A percentile compares a stretch with the other conserved stretches of the same genome.
These are phyloP conservation scores for Ivindomyrus marchei DNA, from an alignment of 2,113 vertebrate genomes.

Conservation along the genomic window DNA sequence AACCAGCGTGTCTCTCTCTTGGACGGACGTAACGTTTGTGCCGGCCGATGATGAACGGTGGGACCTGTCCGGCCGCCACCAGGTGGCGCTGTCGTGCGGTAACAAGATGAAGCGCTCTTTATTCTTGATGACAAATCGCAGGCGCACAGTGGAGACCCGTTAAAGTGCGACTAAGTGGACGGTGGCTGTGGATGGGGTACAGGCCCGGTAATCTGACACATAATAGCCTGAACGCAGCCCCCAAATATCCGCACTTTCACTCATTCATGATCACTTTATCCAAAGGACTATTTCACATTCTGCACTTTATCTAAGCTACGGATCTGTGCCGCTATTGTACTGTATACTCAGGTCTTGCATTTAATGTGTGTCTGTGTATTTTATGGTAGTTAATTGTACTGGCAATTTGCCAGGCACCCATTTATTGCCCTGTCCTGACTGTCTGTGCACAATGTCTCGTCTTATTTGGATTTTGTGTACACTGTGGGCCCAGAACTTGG, in stretches of 20 bases:
- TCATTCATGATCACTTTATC: neutral
- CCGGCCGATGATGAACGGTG: neutral
- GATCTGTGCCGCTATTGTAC: neutral
- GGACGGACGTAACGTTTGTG: neutral
- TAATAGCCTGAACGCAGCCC: neutral
- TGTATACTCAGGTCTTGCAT: neutral
- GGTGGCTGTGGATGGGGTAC: neutral
- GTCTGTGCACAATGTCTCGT: neutral
- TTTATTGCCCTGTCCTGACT: neutral
- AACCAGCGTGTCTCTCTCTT: neutral
- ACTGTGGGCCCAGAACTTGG: neutral
- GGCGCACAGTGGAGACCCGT: neutral
- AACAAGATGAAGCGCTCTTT: neutral
- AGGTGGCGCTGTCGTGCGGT: neutral
- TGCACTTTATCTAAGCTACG: neutral
- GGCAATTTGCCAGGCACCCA: neutral
- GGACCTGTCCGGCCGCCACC: neutral
- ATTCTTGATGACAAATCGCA: neutral
- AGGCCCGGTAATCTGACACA: neutral
- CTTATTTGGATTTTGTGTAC: neutral
- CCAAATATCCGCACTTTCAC: neutral
- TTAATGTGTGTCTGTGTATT: neutral
- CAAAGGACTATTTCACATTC: neutral
- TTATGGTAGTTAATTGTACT: neutral
- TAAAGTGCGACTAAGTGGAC: neutral